Conservation (phyloP, 2,113 vertebrate genomes). For the Zosterops japonicus region DNA sequence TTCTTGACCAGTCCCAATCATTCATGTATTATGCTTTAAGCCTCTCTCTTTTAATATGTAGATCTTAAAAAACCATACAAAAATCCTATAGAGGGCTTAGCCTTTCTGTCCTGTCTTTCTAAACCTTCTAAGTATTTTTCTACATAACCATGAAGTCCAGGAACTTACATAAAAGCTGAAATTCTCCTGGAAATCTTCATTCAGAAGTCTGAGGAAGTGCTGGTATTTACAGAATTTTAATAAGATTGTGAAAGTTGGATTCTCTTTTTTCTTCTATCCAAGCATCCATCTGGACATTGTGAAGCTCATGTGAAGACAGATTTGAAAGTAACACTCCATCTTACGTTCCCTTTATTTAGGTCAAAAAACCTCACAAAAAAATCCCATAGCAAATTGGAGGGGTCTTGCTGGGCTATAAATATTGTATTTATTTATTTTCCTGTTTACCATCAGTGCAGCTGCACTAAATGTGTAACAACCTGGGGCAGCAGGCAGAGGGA, state of each 20-base stretch:
- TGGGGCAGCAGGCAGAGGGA: background rate
- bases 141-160: background rate
- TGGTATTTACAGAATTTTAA: background rate
- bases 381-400: rapidly evolving
- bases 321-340: background rate
- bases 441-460: background rate
- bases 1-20: background rate
- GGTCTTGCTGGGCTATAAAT: background rate
- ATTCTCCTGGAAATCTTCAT: background rate
- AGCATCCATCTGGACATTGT: background rate
- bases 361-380: background rate
- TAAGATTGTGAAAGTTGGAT: background rate
- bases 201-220: background rate
- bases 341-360: background rate
- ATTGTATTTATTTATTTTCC: background rate
- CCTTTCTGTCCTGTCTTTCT: background rate
- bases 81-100: background rate
- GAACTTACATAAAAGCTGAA: background rate
- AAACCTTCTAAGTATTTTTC: background rate
- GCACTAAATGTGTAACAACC: background rate
- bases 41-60: background rate
- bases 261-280: background rate
- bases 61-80: background rate
- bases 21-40: background rate
- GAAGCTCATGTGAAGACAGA: background rate